These are phyloP conservation scores for Nothobranchius furzeri DNA, from an alignment of 2,113 vertebrate species.

Conservation along the genomic window DNA sequence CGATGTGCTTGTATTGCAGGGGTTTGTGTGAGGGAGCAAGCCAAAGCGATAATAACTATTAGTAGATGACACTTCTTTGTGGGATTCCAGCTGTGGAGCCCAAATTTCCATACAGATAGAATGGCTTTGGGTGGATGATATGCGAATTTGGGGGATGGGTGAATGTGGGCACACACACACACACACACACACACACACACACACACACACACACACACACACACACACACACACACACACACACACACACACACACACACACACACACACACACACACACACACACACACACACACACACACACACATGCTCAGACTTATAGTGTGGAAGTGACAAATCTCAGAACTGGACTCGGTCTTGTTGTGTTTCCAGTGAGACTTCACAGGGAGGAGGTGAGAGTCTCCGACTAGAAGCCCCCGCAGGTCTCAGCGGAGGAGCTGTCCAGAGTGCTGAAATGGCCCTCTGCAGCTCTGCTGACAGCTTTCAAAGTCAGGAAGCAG, in stretches of 20 bases:
- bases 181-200: constrained; percentile 70
- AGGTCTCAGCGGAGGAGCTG: constrained; percentile 64
- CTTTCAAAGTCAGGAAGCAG: constrained; percentile 68
- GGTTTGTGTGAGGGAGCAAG: constrained; percentile 87
- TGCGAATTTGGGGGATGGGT: constrained; percentile 71
- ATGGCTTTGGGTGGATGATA: constrained; percentile 98
- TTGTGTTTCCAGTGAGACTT: constrained; percentile 40
- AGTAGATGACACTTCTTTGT: constrained; percentile 97
- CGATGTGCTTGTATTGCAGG: constrained; percentile 90
- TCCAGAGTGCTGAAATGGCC: constrained; percentile 68
- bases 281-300: too few relatives aligned
- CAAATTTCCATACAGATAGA: constrained; percentile 99
- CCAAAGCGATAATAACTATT: constrained; percentile 99
- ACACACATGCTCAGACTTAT: constrained; percentile 24
- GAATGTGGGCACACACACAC: constrained; percentile 72
- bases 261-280: neutral
- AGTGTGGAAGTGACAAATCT: constrained; percentile 65
- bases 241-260: constrained; percentile 58
- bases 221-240: too few relatives aligned
- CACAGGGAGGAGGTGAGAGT: constrained; percentile 30
- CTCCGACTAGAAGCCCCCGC: constrained; percentile 34
- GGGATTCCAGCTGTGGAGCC: constrained; percentile 95
- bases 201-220: neutral
- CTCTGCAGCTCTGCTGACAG: constrained; percentile 49
- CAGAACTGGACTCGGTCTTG: constrained; percentile 53